Percentiles rank a stretch among this genome's conserved stretches.
These are phyloP conservation scores for Cataglyphis altisquamis DNA, from an alignment of 2,888 invertebrate species.

Conservation along the genomic window DNA sequence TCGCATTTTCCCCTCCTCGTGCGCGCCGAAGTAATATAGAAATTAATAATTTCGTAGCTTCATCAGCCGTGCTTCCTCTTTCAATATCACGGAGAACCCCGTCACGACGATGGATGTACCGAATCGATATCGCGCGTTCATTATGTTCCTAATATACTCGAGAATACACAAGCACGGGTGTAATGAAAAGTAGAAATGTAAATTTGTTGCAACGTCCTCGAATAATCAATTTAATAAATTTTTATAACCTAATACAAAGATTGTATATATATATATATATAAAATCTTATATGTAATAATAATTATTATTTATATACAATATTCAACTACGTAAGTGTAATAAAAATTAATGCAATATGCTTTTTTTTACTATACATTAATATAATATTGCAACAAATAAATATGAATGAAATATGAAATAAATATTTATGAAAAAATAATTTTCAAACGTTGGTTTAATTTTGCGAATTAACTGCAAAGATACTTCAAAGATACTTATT, in stretches of 20 bases:
- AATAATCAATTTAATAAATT: neutral
- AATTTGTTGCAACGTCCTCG: neutral
- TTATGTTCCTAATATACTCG: conserved; percentile 1
- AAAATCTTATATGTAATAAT: neutral
- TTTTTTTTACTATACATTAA: neutral
- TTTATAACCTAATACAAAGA: neutral
- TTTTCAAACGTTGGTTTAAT: neutral
- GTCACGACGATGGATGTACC: conserved; percentile 18
- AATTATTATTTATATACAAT: neutral
- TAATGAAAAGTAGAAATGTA: neutral
- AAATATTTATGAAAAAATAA: conserved; percentile 2
- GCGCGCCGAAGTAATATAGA: conserved; percentile 26
- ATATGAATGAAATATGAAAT: neutral
- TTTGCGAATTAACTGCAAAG: neutral
- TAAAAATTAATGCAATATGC: neutral
- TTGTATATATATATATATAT: neutral
- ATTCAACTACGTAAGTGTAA: neutral
- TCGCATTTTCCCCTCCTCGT: neutral
- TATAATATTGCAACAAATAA: neutral
- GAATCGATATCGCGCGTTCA: conserved; percentile 46
- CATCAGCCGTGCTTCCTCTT: conserved; percentile 49
- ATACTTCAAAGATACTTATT: neutral
- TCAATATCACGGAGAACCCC: conserved; percentile 42
- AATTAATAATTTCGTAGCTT: conserved; percentile 47
- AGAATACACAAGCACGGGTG: conserved; percentile 4